Percentiles rank a stretch among this genome's conserved stretches.
Evolutionary conservation across 2,797 vertebrate genomes (phyloP).

Genomic region (Sebastes ruberrimus): DNA sequence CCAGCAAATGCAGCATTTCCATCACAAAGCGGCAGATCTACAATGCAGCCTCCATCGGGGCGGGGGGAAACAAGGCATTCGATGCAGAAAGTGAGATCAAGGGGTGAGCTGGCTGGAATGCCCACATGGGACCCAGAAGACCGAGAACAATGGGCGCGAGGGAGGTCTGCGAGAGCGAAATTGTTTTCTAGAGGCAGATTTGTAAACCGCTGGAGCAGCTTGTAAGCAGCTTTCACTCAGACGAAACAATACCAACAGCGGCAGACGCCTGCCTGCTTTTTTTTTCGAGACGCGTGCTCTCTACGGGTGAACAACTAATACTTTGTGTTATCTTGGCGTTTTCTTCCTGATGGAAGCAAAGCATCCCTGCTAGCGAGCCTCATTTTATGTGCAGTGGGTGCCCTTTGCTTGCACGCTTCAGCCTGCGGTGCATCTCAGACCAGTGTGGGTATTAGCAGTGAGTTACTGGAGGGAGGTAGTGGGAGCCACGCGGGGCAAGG

Average conservation of each 20-base stretch:
- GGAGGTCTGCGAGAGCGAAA: conserved; percentile 54
- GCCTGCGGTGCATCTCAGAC: conserved; percentile 40
- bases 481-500: conserved; percentile 23
- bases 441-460: conserved; percentile 49
- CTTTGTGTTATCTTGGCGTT: background rate
- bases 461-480: conserved; percentile 32
- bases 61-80: conserved; percentile 4
- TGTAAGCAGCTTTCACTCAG: conserved; percentile 68
- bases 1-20: background rate
- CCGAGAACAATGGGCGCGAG: conserved; percentile 54
- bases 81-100: conserved; percentile 46
- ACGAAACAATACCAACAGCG: conserved; percentile 48
- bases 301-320: conserved; percentile 12
- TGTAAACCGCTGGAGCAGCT: conserved; percentile 63
- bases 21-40: conserved; percentile 17
- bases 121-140: conserved; percentile 27
- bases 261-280: conserved; percentile 5
- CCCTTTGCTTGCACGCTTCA: conserved; percentile 31
- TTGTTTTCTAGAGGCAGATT: conserved; percentile 65
- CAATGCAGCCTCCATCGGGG: conserved; percentile 10
- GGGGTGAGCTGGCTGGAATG: conserved; percentile 35
- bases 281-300: background rate
- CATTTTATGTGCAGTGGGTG: conserved; percentile 5
- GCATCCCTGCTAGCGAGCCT: background rate
- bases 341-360: conserved; percentile 3